phyloP scores from a whole-genome alignment of 2,888 invertebrate species.

The Operophtera brumata region DNA sequence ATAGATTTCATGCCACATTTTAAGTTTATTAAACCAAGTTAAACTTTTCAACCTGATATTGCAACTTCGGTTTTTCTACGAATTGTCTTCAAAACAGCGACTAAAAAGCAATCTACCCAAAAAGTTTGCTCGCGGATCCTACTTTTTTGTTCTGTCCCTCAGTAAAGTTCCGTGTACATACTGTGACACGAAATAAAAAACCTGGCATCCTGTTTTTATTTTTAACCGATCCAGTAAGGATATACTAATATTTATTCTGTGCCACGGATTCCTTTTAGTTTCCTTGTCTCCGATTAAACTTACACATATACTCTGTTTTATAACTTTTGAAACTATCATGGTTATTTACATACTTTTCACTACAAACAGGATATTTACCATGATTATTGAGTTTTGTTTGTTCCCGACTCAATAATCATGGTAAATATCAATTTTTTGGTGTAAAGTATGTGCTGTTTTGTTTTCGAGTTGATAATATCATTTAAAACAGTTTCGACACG shows the following conservation, averaged over 20 bases:
- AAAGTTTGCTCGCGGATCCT: background rate
- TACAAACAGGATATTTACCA: no score
- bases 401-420: no score
- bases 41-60: background rate
- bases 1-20: no score
- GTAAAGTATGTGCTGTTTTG: no score
- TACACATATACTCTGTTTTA: no score
- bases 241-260: slow-evolving; percentile 44
- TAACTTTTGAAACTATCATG: no score
- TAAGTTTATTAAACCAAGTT: background rate
- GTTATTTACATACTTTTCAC: no score
- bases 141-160: slow-evolving; percentile 5
- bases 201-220: slow-evolving; percentile 30
- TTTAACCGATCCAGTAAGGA: slow-evolving; percentile 40
- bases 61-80: background rate
- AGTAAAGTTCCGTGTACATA: slow-evolving; percentile 35
- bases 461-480: no score
- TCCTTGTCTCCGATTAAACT: background rate
- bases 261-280: slow-evolving; percentile 20
- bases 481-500: no score
- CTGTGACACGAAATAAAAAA: slow-evolving; percentile 28
- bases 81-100: slow-evolving; percentile 8
- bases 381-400: no score
- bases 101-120: slow-evolving; percentile 5
- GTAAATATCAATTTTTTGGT: no score